Conservation (phyloP, 92 coral and sea anemone genomes). For the Paramuricea clavata region DNA sequence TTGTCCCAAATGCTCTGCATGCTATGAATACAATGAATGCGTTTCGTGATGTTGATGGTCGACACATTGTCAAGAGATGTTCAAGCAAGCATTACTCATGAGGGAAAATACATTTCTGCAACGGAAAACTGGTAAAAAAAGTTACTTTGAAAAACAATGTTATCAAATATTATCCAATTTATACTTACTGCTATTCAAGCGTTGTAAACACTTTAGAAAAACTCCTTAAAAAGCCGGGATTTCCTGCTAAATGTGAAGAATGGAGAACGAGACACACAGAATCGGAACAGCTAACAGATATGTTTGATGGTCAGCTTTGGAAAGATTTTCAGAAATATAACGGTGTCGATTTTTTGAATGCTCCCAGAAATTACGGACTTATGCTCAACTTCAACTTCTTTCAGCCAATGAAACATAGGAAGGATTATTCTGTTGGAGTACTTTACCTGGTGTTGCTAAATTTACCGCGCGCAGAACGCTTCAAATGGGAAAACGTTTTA, state of each 20-base stretch:
- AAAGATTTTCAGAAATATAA: constrained; percentile 53
- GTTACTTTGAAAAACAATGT: constrained; percentile 44
- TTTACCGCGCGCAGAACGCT: constrained; percentile 39
- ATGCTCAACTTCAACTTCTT: constrained; percentile 77
- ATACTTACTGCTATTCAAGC: constrained; percentile 55
- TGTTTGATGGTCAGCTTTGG: constrained; percentile 63
- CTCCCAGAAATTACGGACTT: constrained; percentile 68
- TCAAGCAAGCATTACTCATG: too few species aligned
- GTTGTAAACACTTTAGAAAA: constrained; percentile 38
- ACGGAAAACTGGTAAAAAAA: constrained; percentile 35
- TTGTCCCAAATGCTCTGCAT: constrained; percentile 64
- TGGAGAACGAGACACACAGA: constrained; percentile 63
- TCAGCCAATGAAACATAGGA: constrained; percentile 72
- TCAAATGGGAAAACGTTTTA: constrained; percentile 73
- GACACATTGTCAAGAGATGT: background rate
- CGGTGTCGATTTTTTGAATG: constrained; percentile 62
- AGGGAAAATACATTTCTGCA: background rate
- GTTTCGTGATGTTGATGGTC: background rate
- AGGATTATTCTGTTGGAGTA: constrained; percentile 81
- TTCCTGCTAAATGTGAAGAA: constrained; percentile 55
- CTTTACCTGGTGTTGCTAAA: constrained; percentile 60
- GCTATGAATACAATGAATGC: constrained; percentile 25
- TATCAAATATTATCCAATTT: constrained; percentile 66
- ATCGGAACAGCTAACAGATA: constrained; percentile 58
- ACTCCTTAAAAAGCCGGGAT: constrained; percentile 18